Conservation (phyloP, 2,797 vertebrate genomes). For the Setipinna tenuifilis region DNA sequence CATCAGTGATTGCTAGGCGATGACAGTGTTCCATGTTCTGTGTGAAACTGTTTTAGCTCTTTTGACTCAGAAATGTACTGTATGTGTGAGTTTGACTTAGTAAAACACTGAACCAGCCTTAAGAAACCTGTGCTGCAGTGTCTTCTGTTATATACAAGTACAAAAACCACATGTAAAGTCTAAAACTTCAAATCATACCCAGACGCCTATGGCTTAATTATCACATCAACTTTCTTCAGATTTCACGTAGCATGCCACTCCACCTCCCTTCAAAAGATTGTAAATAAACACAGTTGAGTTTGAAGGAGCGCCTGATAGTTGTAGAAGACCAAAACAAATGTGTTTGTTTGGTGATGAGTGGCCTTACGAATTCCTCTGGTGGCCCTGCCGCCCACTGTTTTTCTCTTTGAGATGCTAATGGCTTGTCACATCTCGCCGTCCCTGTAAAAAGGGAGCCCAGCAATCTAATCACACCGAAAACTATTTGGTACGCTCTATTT, state of each 20-base stretch:
- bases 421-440: conserved; percentile 33
- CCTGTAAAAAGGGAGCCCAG: neutral
- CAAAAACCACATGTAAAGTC: too few relatives aligned
- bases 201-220: neutral
- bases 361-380: neutral
- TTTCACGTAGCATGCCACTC: neutral
- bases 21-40: too few relatives aligned
- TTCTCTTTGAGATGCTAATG: conserved; percentile 19
- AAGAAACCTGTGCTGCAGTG: too few relatives aligned
- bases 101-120: too few relatives aligned
- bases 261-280: neutral
- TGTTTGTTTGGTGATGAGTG: neutral
- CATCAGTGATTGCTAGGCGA: too few relatives aligned
- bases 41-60: too few relatives aligned
- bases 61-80: too few relatives aligned
- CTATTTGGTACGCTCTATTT: neutral
- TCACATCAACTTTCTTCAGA: neutral
- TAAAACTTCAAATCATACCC: neutral
- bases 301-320: neutral
- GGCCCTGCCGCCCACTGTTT: neutral
- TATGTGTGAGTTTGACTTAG: too few relatives aligned
- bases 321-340: neutral
- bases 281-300: neutral
- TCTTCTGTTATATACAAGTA: too few relatives aligned
- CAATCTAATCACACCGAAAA: conserved; percentile 5